phyloP scores from a whole-genome alignment of 1,140 invertebrate genomes.

The Maniola jurtina region DNA sequence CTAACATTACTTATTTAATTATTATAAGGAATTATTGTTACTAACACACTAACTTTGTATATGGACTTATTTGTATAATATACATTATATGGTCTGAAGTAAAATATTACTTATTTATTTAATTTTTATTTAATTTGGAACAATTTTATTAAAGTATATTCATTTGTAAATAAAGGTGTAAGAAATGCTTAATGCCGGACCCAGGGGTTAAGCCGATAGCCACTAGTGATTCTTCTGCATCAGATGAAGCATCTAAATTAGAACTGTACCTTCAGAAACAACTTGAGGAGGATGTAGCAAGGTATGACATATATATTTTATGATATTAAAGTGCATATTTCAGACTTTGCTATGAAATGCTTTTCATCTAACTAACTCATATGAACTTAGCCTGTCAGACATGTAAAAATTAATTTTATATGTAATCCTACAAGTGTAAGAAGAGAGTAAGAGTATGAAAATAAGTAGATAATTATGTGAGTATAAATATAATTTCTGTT shows the following conservation, averaged over 20 bases:
- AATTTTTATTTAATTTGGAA: neutral
- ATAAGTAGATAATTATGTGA: no score
- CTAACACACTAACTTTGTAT: no score
- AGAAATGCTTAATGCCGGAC: conserved; percentile 71
- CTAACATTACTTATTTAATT: no score
- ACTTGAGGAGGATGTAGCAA: conserved; percentile 66
- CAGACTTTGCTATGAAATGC: neutral
- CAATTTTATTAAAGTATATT: neutral
- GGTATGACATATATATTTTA: conserved; percentile 37
- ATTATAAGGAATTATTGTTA: no score
- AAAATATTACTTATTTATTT: neutral
- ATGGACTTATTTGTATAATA: no score
- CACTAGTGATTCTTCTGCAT: conserved; percentile 51
- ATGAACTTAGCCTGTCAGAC: no score
- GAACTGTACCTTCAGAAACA: conserved; percentile 58
- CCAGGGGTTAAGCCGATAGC: conserved; percentile 54
- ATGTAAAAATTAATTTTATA: no score
- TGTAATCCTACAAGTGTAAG: no score
- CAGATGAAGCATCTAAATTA: conserved; percentile 57
- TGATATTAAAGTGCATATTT: neutral
- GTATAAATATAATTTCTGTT: no score
- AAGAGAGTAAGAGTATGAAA: no score
- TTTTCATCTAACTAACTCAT: neutral
- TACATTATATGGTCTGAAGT: neutral
- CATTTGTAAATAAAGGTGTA: conserved; percentile 25